Conservation (phyloP, 1,140 invertebrate genomes). For the Oedothorax gibbosus region DNA sequence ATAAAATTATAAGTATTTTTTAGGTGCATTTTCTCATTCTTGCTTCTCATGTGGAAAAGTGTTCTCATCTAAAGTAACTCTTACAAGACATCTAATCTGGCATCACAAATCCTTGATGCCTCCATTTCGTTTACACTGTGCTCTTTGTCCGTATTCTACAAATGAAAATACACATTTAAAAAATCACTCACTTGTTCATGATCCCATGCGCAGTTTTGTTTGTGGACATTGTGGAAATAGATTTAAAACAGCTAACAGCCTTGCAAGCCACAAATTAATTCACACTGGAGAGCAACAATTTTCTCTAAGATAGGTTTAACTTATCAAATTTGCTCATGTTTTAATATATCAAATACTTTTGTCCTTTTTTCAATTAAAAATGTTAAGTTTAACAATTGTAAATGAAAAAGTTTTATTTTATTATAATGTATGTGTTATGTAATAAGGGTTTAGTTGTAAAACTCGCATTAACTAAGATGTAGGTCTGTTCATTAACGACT, state of each 20-base stretch:
- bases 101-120: constrained; percentile 20
- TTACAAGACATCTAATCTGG: constrained; percentile 48
- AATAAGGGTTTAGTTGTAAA: too few species aligned
- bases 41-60: constrained; percentile 13
- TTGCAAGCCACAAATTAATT: constrained; percentile 12
- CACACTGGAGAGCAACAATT: constrained; percentile 18
- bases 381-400: too few species aligned
- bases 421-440: too few species aligned
- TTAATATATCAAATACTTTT: too few species aligned
- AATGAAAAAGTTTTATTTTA: too few species aligned
- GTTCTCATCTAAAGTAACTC: constrained; percentile 39
- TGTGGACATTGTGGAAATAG: constrained; percentile 45
- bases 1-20: too few species aligned
- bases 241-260: constrained; percentile 10
- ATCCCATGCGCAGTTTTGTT: background rate
- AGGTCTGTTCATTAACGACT: too few species aligned
- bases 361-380: too few species aligned
- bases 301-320: background rate
- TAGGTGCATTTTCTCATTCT: background rate
- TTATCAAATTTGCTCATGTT: too few species aligned
- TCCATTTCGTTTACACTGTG: constrained; percentile 26
- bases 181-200: constrained; percentile 44
- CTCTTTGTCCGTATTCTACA: constrained; percentile 34
- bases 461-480: too few species aligned
- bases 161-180: constrained; percentile 32